Conservation (phyloP, 2,113 vertebrate genomes). For the Piaya cayana region DNA sequence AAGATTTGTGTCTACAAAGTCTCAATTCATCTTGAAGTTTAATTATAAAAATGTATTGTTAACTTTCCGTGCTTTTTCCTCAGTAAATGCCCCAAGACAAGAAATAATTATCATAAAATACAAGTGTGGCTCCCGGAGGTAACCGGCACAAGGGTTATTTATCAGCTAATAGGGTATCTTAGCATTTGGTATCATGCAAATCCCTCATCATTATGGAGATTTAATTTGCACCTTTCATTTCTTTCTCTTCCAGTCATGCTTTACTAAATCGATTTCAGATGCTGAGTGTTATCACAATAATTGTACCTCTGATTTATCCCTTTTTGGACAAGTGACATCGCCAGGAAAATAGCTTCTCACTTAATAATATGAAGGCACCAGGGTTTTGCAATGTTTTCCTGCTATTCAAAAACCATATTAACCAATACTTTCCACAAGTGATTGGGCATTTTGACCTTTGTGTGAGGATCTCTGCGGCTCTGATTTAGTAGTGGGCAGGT, state of each 20-base stretch:
- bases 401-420: not conserved
- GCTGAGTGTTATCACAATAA: conserved; percentile 22
- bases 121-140: conserved; percentile 42
- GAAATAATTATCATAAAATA: conserved; percentile 64
- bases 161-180: conserved; percentile 56
- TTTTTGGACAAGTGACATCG: not conserved
- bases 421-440: not conserved
- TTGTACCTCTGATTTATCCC: conserved; percentile 30
- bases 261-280: conserved; percentile 38
- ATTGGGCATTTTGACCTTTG: not conserved
- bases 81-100: conserved; percentile 47
- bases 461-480: not conserved
- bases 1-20: conserved; percentile 3
- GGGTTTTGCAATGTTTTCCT: not conserved
- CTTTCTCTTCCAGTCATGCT: conserved; percentile 19
- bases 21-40: conserved; percentile 60
- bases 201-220: conserved; percentile 53
- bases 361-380: not conserved
- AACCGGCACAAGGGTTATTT: conserved; percentile 57
- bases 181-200: conserved; percentile 48
- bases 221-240: conserved; percentile 68
- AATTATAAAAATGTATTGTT: conserved; percentile 67
- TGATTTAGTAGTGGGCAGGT: too few relatives aligned
- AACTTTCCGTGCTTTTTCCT: conserved; percentile 48
- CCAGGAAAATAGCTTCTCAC: not conserved